These are phyloP conservation scores for Oryzias sinensis DNA, from an alignment of 2,797 vertebrate genomes.

Conservation along the genomic window DNA sequence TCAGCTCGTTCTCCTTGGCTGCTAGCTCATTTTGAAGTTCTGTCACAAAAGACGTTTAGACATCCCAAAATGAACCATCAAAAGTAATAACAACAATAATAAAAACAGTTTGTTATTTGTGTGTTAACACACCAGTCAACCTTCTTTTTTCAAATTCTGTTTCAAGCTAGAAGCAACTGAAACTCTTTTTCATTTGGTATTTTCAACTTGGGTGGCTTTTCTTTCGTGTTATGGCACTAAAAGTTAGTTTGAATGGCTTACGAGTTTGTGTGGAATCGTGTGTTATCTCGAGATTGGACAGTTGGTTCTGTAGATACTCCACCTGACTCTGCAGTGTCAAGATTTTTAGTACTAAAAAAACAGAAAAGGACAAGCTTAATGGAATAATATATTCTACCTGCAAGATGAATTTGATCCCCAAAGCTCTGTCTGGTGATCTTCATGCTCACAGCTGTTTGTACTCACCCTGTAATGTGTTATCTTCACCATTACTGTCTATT, in stretches of 20 bases:
- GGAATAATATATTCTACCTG: not conserved
- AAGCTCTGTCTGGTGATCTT: no score
- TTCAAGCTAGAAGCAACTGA: no score
- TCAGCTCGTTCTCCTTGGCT: conserved; percentile 6
- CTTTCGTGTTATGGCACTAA: no score
- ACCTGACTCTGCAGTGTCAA: conserved; percentile 38
- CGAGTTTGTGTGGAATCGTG: not conserved
- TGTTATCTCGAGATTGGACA: not conserved
- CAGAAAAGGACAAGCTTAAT: not conserved
- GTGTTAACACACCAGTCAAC: no score
- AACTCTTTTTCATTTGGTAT: no score
- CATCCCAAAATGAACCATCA: no score
- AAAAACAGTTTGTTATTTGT: no score
- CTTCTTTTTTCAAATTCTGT: no score
- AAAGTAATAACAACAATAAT: no score
- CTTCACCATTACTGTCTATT: not conserved
- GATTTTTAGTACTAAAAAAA: conserved; percentile 44
- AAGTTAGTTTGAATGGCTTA: conserved; percentile 19
- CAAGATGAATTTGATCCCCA: no score
- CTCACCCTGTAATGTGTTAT: conserved; percentile 42
- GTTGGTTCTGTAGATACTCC: conserved; percentile 17
- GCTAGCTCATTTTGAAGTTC: conserved; percentile 24
- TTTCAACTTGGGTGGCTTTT: no score
- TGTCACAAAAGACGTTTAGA: conserved; percentile 11
- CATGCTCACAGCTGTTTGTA: conserved; percentile 2